Conservation (phyloP, 2,888 invertebrate genomes). For the Cerceris ruficornis region DNA sequence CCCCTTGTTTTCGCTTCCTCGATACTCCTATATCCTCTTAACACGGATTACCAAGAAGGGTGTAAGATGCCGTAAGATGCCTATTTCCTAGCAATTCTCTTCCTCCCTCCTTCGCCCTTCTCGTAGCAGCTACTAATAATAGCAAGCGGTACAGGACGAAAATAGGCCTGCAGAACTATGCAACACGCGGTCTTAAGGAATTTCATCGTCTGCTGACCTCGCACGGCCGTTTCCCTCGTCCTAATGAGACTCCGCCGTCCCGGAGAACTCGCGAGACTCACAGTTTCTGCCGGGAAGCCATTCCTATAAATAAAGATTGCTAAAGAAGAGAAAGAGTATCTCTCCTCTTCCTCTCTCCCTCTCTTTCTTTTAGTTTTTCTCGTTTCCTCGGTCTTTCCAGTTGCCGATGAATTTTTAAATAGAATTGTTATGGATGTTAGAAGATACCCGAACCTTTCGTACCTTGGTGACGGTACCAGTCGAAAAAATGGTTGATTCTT, state of each 20-base stretch:
- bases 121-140: constrained; percentile 65
- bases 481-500: too few relatives aligned
- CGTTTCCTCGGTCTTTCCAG: too few relatives aligned
- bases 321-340: constrained; percentile 3
- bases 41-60: neutral
- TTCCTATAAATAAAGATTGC: constrained; percentile 29
- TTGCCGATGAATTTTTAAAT: too few relatives aligned
- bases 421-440: too few relatives aligned
- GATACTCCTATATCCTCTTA: neutral
- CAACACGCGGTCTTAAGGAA: constrained; percentile 67
- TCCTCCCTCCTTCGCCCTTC: constrained; percentile 36
- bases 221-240: constrained; percentile 60
- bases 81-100: constrained; percentile 62
- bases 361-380: too few relatives aligned
- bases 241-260: constrained; percentile 52
- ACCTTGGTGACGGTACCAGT: too few relatives aligned
- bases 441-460: too few relatives aligned
- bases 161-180: constrained; percentile 75
- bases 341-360: neutral
- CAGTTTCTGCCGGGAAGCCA: constrained; percentile 7
- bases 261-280: constrained; percentile 10
- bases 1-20: too few relatives aligned
- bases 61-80: constrained; percentile 44
- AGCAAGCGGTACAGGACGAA: constrained; percentile 70
- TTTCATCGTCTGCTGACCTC: constrained; percentile 68